Evolutionary conservation across 2,888 invertebrate species (phyloP), one percentile per base, ranked within the genome.

Genomic region (Leptinotarsa peninsularis): DNA sequence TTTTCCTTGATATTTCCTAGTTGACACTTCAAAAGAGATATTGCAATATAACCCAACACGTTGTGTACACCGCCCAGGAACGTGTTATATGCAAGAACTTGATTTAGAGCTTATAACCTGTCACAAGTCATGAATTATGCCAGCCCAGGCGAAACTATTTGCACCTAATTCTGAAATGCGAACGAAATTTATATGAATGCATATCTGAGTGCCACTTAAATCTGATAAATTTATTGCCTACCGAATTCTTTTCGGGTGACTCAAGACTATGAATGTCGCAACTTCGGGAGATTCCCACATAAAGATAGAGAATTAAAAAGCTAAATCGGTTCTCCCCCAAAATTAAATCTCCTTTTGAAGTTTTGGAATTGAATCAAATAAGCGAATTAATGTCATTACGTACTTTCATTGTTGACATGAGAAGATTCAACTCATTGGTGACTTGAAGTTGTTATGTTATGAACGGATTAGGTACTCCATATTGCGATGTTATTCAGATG

Each of bases 21-120:
- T 58, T 54, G 58, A 58, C 58, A 58, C 58, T 58, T 58, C 23
- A 58, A 58, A 58, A 58, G 58, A 58, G 58, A 58, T 58, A 58
- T 58, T 58, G 58, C 58, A 23, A 21, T 58, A 58, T 58, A 58
- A 58, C 21, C 58, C 58, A 58, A 58, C 58, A 23, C 58, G 58
- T 58, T 21, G 21, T 58, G 58, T 58, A 18, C 21, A 58, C 58
- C 58, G 23, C 58, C 14, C 58, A 18, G 58, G 23, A 58, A 58
- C 52, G 58, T 52, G 68, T 73, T 66, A 33, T 50, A 56, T 52
- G 52, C 18, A 56, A 14, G 33, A 56, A 67, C 73, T 74, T 77
- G 74, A 71, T 77, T 77, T 74, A 77, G 63, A 70, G 72, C 75
- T 73, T 66, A 73, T 77, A 75, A 73, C 73, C 75, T 78, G 77